A percentile compares a stretch with the other conserved stretches of the same genome.
Evolutionary conservation across 2,888 invertebrate species (phyloP).

Genomic region (Apoda limacodes): DNA sequence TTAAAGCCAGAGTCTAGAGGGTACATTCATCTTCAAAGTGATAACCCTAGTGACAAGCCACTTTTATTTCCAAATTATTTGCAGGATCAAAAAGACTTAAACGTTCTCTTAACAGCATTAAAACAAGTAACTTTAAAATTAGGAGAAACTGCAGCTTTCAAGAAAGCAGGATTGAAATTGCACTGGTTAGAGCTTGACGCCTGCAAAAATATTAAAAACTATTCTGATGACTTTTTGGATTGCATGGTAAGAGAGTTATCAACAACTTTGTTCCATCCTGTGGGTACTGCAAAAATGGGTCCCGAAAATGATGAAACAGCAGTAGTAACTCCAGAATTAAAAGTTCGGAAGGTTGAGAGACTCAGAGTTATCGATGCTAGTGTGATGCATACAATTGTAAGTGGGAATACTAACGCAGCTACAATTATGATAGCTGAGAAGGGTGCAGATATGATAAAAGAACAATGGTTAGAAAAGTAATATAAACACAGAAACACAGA

Average conservation of each 20-base stretch:
- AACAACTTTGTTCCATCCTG: conserved; percentile 76
- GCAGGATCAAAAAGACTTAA: conserved; percentile 61
- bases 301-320: conserved; percentile 27
- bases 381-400: conserved; percentile 5
- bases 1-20: conserved; percentile 78
- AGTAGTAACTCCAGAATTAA: conserved; percentile 12
- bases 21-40: conserved; percentile 69
- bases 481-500: conserved; percentile 36
- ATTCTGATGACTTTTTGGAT: conserved; percentile 20
- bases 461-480: conserved; percentile 17
- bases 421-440: conserved; percentile 8
- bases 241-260: conserved; percentile 25
- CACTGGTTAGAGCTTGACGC: conserved; percentile 38
- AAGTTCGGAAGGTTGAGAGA: conserved; percentile 3
- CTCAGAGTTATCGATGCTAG: conserved; percentile 8
- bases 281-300: conserved; percentile 75
- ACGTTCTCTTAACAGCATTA: conserved; percentile 28
- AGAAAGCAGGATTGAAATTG: conserved; percentile 31
- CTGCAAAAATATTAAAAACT: conserved; percentile 29
- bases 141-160: conserved; percentile 34
- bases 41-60: conserved; percentile 56
- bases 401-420: conserved; percentile 10
- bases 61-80: conserved; percentile 71
- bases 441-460: conserved; percentile 9
- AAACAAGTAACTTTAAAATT: conserved; percentile 30